Conservation (phyloP, 2,888 invertebrate species). For the Noctuana brunneofusca region DNA sequence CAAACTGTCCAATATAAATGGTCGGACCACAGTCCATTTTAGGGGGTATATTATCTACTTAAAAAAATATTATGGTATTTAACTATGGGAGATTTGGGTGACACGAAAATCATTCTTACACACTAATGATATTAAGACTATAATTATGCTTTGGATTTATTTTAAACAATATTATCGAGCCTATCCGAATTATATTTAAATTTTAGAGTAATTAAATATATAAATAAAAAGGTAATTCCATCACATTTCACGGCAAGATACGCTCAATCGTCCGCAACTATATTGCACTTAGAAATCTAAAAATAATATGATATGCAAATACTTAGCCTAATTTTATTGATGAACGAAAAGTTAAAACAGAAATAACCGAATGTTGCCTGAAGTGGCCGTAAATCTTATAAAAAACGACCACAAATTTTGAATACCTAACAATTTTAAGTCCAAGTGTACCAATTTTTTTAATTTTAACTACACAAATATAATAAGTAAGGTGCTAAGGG, state of each 20-base stretch:
- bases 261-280: conserved; percentile 47
- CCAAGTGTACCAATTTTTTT: too few relatives aligned
- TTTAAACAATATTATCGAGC: conserved; percentile 39
- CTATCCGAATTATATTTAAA: conserved; percentile 36
- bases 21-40: conserved; percentile 31
- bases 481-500: too few relatives aligned
- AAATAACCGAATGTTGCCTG: neutral
- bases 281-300: conserved; percentile 68
- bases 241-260: conserved; percentile 64
- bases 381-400: neutral
- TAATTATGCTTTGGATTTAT: conserved; percentile 57
- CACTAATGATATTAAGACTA: conserved; percentile 40
- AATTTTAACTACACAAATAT: too few relatives aligned
- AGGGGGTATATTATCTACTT: conserved; percentile 28
- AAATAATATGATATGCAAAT: conserved; percentile 67
- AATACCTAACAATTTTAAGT: neutral
- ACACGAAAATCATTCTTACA: conserved; percentile 36
- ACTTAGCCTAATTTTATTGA: conserved; percentile 56
- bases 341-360: conserved; percentile 13
- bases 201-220: conserved; percentile 13
- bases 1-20: conserved; percentile 34
- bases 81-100: conserved; percentile 35
- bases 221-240: conserved; percentile 42
- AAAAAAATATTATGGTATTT: conserved; percentile 33
- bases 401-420: neutral